Evolutionary conservation across 2,113 vertebrate species (phyloP).

Genomic region (Rana temporaria): DNA sequence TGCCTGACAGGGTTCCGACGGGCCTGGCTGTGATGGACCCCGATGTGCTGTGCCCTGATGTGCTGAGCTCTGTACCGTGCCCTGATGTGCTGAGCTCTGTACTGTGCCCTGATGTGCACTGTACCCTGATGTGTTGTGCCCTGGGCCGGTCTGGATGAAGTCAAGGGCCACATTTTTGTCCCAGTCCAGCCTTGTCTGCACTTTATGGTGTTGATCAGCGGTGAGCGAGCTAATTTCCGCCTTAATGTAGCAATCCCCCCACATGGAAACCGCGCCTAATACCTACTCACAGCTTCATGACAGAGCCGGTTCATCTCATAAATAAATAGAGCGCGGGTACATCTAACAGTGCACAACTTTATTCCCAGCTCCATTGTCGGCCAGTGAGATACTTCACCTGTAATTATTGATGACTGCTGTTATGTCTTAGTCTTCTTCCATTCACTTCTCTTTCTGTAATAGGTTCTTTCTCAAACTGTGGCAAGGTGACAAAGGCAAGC

Average conservation of each 20-base stretch:
- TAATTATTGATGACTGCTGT: slow-evolving; percentile 33
- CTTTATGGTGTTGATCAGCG: too few relatives aligned
- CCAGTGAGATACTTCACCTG: slow-evolving; percentile 7
- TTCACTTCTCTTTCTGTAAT: slow-evolving; percentile 17
- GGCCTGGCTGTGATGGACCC: too few relatives aligned
- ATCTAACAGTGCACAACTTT: background rate
- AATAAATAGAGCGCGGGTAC: background rate
- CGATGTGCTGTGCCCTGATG: too few relatives aligned
- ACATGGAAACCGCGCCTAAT: background rate
- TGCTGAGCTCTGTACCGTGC: too few relatives aligned
- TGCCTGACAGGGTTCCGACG: too few relatives aligned
- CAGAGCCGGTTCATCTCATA: background rate
- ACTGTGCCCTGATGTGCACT: too few relatives aligned
- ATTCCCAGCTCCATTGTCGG: background rate
- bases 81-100: too few relatives aligned
- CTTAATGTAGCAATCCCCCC: background rate
- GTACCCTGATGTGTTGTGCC: too few relatives aligned
- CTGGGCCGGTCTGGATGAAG: too few relatives aligned
- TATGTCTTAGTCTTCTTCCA: slow-evolving; percentile 13
- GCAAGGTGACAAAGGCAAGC: slow-evolving; percentile 23
- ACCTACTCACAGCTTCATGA: background rate
- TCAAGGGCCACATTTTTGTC: too few relatives aligned
- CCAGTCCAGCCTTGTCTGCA: too few relatives aligned
- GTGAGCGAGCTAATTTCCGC: background rate
- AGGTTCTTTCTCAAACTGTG: slow-evolving; percentile 28